Percentiles rank a stretch among this genome's conserved stretches.
phyloP scores from a whole-genome alignment of 2,797 vertebrate species.

The Ctenopoma kingsleyae region DNA sequence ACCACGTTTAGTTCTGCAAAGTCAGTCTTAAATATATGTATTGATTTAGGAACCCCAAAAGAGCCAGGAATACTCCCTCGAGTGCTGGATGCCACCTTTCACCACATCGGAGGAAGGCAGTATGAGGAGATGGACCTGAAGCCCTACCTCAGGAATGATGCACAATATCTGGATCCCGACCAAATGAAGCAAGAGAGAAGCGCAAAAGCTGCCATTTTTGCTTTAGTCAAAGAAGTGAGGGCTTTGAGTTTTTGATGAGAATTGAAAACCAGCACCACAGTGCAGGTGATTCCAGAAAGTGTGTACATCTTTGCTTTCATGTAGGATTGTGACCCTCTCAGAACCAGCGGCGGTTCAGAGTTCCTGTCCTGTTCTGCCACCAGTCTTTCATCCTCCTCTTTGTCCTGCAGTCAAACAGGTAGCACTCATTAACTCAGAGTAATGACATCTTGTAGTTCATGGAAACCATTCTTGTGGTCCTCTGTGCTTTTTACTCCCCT shows the following conservation, averaged over 20 bases:
- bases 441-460: background rate
- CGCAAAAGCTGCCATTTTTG: conserved; percentile 84
- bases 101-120: conserved; percentile 77
- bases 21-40: background rate
- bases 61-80: conserved; percentile 90
- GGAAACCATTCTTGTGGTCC: background rate
- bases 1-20: background rate
- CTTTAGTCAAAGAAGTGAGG: conserved; percentile 88
- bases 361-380: conserved; percentile 30
- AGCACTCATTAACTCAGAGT: background rate
- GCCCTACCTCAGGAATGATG: conserved; percentile 86
- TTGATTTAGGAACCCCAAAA: conserved; percentile 83
- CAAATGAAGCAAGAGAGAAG: conserved; percentile 88
- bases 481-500: background rate
- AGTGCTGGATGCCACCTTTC: conserved; percentile 87
- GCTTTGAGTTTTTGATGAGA: background rate
- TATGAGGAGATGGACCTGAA: conserved; percentile 90
- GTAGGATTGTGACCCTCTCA: conserved; percentile 73
- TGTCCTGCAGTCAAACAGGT: conserved; percentile 73
- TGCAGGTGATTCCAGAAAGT: background rate
- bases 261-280: too few species aligned
- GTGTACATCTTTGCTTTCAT: background rate
- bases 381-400: conserved; percentile 53
- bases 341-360: conserved; percentile 40
- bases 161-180: conserved; percentile 83